Evolutionary conservation across 2,113 vertebrate genomes (phyloP).

Genomic region (Hemiprocne comata): DNA sequence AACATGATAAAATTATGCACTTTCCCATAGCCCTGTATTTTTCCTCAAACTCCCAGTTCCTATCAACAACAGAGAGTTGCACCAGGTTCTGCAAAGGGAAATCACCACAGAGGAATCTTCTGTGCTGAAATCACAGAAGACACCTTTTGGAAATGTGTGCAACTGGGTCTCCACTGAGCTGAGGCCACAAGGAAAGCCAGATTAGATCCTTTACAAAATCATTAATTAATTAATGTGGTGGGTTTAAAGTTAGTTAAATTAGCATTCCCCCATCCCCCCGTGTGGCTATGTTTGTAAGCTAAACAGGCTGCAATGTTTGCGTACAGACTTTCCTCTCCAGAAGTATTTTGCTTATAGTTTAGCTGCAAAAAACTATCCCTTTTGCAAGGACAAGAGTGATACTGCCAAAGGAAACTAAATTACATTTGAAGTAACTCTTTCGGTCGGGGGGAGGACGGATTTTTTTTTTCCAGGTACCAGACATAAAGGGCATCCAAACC

Average conservation of each 20-base stretch:
- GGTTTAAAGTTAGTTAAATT: not conserved
- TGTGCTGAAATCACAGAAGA: not conserved
- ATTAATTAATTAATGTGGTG: not conserved
- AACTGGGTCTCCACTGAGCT: not conserved
- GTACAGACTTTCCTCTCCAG: not conserved
- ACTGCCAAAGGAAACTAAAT: not conserved
- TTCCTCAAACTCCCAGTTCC: not conserved
- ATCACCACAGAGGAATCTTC: not conserved
- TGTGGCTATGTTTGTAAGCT: not conserved
- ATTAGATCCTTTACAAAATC: not conserved
- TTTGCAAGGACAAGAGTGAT: not conserved
- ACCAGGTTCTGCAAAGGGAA: not conserved
- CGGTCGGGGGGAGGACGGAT: rapidly evolving
- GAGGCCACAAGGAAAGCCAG: not conserved
- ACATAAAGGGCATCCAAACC: not conserved
- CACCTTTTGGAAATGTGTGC: not conserved
- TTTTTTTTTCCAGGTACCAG: not conserved
- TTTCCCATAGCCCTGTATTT: not conserved
- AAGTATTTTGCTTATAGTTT: not conserved
- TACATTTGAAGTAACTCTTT: not conserved
- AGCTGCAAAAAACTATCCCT: not conserved
- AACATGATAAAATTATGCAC: not conserved
- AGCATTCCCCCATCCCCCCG: no score
- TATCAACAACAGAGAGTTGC: not conserved
- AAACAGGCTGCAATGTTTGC: not conserved